Evolutionary conservation across 2,113 vertebrate genomes (phyloP), one percentile per base, ranked within the genome.

Genomic region (Boleophthalmus pectinirostris): DNA sequence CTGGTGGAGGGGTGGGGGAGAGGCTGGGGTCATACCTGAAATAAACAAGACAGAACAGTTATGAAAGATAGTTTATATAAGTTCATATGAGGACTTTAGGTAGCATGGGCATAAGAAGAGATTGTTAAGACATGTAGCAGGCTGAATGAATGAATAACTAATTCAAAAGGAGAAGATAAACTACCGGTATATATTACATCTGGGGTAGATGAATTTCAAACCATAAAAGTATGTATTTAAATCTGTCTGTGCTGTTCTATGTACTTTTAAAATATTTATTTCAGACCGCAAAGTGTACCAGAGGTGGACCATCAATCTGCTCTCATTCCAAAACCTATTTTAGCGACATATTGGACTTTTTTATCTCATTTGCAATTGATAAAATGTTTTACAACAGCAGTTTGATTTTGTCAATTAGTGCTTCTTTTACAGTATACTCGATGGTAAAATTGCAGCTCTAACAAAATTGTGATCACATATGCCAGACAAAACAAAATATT

Each of bases 1-100:
- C 97, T 0, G 93, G 89, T 0, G 98, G 97, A 63, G 97, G 94
- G 24, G 92, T 84, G 0, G 96, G 83, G 18, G 79, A 88, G 77
- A 99, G 93, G 77, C 87, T 93, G 14, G 96, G 94, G 77, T 99
- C 96, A 82, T 96, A 99, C 98, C 98, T 99, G 91, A 33, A 82
- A 60, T 72, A 73, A 0, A 78, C 43, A 74, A n/a, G 20, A n/a
- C 46, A 49, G 46, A 4, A 49, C 18, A 0, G 18, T 51, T 51
- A n/a, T 53, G 8, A 53, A 47, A 47, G 46, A 47, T 53, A 38
- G 6, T 38, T 38, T 1, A 38, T 38, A 43, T 43, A 43, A 43
- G 38, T 43, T 51, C 16, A 51, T 51, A 20, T 51, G 47, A 51
- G 18, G 38, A 43, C 9, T 43, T 43, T 10, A 38, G 35, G 35